Conservation (phyloP, 2,888 invertebrate species). For the Resseliella maxima region DNA sequence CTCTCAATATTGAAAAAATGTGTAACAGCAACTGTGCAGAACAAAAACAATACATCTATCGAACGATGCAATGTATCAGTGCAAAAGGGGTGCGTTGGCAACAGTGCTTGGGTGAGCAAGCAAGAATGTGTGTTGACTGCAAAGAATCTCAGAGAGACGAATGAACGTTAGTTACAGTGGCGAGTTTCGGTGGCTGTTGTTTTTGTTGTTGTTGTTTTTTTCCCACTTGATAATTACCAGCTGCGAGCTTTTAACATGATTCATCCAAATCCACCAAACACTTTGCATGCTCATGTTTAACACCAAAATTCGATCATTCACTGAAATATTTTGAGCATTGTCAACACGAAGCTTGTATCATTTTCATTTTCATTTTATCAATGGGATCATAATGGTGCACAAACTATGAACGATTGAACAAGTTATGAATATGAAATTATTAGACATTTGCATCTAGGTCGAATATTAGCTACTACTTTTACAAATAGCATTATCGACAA, state of each 20-base stretch:
- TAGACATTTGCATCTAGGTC: not conserved
- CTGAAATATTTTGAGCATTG: not conserved
- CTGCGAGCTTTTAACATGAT: constrained; percentile 31
- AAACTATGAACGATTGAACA: no score
- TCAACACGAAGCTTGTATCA: not conserved
- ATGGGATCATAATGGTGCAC: not conserved
- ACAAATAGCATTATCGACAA: no score
- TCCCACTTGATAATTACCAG: constrained; percentile 19
- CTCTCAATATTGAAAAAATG: constrained; percentile 28
- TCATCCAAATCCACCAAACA: constrained; percentile 3
- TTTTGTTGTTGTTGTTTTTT: not conserved
- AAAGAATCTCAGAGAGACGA: no score
- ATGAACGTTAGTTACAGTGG: no score
- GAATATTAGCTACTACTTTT: no score
- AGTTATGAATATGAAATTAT: not conserved
- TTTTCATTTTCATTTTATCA: not conserved
- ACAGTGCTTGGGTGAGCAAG: no score
- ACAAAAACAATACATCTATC: not conserved
- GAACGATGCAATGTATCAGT: not conserved
- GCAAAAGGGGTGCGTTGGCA: not conserved
- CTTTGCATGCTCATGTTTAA: not conserved
- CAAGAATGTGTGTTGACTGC: no score
- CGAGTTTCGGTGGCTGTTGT: no score
- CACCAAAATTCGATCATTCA: constrained; percentile 29
- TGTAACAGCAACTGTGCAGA: constrained; percentile 17